phyloP scores from a whole-genome alignment of 2,113 vertebrate species.

The Cepphus grylle region DNA sequence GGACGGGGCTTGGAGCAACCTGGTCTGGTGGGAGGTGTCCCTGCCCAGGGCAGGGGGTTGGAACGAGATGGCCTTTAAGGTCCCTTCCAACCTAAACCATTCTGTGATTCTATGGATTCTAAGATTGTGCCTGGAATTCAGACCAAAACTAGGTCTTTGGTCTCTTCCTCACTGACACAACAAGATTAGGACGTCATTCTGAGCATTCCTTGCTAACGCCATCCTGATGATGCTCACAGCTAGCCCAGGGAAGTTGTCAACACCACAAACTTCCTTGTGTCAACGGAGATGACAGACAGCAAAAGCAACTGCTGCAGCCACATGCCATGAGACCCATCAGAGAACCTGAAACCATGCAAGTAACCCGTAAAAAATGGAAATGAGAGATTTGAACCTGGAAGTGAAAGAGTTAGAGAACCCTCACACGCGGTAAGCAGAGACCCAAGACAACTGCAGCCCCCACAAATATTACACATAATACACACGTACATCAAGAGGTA shows the following conservation, averaged over 20 bases:
- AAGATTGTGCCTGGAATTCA: background rate
- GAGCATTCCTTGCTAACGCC: too few species aligned
- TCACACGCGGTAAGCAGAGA: background rate
- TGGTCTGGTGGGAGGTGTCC: background rate
- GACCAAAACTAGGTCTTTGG: background rate
- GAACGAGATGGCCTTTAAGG: background rate
- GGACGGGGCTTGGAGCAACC: background rate
- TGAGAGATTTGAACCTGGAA: background rate
- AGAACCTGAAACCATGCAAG: background rate
- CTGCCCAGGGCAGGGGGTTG: background rate
- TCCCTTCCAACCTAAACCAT: background rate
- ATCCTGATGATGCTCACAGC: background rate
- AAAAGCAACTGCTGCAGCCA: background rate
- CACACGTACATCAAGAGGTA: background rate
- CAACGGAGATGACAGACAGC: fast-evolving
- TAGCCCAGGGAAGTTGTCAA: background rate
- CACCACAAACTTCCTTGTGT: too few species aligned
- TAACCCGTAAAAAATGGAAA: background rate
- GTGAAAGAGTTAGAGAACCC: background rate
- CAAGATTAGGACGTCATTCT: background rate
- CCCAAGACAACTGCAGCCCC: fast-evolving
- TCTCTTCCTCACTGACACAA: background rate
- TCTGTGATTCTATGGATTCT: background rate
- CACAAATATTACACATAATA: too few species aligned
- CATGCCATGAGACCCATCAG: background rate